Percentiles rank a stretch among this genome's conserved stretches.
Conservation (phyloP, 1,140 invertebrate species). For the Zaprionus lachaisei region DNA sequence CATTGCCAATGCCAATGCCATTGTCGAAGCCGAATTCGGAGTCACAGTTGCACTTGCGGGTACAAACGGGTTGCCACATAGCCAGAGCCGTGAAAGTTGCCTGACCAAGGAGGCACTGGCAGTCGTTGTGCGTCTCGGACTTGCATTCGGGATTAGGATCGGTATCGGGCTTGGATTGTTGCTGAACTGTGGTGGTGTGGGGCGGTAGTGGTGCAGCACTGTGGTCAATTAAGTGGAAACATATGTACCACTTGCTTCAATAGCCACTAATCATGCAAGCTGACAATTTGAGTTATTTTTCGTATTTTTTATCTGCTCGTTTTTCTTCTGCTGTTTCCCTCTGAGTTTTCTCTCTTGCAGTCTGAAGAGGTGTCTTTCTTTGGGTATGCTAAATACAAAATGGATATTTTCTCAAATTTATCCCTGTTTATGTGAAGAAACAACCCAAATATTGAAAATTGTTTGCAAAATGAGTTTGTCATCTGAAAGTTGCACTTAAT, state of each 20-base stretch:
- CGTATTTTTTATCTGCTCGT: neutral
- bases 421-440: too few species aligned
- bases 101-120: neutral
- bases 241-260: constrained; percentile 31
- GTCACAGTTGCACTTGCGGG: neutral
- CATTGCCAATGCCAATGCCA: constrained; percentile 7
- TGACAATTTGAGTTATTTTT: constrained; percentile 12
- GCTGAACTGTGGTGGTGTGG: neutral
- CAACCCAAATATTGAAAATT: too few species aligned
- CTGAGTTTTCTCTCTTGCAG: neutral
- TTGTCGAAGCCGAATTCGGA: constrained; percentile 3
- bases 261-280: constrained; percentile 27
- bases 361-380: neutral
- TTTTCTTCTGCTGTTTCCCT: neutral
- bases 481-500: too few species aligned
- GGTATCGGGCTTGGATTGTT: neutral
- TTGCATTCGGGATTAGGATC: neutral
- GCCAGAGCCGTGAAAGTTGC: constrained; percentile 39
- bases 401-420: too few species aligned
- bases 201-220: neutral
- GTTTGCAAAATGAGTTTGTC: too few species aligned
- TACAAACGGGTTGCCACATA: constrained; percentile 30
- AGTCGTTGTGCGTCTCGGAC: neutral
- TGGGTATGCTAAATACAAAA: neutral
- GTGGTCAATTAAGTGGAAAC: constrained; percentile 36